phyloP scores from a whole-genome alignment of 1,140 invertebrate genomes.

The Papilio polytes region DNA sequence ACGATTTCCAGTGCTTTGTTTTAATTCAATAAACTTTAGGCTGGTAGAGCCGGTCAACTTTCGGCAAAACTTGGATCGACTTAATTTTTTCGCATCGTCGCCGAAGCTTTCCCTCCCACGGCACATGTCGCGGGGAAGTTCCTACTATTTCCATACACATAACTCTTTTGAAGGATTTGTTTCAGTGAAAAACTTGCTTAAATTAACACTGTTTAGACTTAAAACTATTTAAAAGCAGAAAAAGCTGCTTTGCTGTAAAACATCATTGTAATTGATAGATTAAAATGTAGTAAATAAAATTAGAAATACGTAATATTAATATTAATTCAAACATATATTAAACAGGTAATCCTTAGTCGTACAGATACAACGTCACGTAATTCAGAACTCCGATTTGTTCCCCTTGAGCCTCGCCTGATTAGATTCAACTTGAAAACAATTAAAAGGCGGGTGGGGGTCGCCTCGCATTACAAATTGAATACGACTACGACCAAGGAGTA shows the following conservation, averaged over 20 bases:
- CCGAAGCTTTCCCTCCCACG: background rate
- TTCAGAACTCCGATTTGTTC: background rate
- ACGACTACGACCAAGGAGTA: background rate
- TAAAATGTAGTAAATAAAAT: background rate
- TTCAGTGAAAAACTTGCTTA: background rate
- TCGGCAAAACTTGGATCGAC: background rate
- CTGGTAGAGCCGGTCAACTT: background rate
- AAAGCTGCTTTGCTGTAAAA: no score
- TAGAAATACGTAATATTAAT: background rate
- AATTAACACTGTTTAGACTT: no score
- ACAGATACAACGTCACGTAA: background rate
- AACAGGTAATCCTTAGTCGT: background rate
- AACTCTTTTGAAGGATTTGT: background rate
- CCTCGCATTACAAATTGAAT: background rate
- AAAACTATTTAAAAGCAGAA: no score
- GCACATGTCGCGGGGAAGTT: conserved; percentile 9
- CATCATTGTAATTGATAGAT: no score
- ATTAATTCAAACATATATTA: background rate
- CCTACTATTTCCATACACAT: conserved; percentile 7
- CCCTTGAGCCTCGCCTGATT: background rate
- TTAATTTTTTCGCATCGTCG: conserved; percentile 2
- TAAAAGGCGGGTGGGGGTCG: no score
- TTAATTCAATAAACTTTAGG: background rate
- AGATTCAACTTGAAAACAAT: background rate
- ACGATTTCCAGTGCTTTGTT: background rate